Conservation (phyloP, 2,113 vertebrate genomes). For the Onychostoma macrolepis region DNA sequence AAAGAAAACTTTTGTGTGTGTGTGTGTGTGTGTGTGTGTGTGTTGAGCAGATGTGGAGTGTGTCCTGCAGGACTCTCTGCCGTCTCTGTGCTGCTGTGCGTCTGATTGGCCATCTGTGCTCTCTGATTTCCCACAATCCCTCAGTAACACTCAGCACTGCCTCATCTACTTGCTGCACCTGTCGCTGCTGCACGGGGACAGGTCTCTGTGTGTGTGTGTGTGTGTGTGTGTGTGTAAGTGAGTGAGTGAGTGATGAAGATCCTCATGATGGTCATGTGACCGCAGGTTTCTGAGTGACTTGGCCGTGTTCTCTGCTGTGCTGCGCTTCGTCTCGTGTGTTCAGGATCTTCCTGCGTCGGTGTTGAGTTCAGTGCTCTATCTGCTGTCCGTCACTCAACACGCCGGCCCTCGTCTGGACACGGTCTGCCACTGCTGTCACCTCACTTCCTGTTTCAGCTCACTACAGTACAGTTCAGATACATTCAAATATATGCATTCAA, state of each 20-base stretch:
- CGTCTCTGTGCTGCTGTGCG: constrained; percentile 78
- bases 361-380: constrained; percentile 84
- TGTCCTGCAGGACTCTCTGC: constrained; percentile 79
- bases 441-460: not conserved
- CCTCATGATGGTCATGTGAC: not conserved
- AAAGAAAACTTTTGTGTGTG: constrained; percentile 17
- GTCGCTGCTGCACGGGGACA: constrained; percentile 82
- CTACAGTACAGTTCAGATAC: too few species aligned
- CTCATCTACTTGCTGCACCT: constrained; percentile 82
- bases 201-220: constrained; percentile 71
- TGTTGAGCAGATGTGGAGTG: constrained; percentile 74
- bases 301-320: constrained; percentile 74
- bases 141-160: constrained; percentile 80
- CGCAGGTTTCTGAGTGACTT: constrained; percentile 86
- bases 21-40: constrained; percentile 41
- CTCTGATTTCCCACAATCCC: constrained; percentile 70
- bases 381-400: constrained; percentile 86
- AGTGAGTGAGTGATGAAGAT: constrained; percentile 6
- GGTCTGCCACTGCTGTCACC: constrained; percentile 22
- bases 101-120: constrained; percentile 83
- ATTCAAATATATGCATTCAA: not conserved
- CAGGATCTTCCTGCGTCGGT: constrained; percentile 75
- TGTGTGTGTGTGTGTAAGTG: constrained; percentile 35
- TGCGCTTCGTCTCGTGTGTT: constrained; percentile 70
- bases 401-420: constrained; percentile 73